Conservation (phyloP, 2,888 invertebrate genomes). For the Spialia ferax region DNA sequence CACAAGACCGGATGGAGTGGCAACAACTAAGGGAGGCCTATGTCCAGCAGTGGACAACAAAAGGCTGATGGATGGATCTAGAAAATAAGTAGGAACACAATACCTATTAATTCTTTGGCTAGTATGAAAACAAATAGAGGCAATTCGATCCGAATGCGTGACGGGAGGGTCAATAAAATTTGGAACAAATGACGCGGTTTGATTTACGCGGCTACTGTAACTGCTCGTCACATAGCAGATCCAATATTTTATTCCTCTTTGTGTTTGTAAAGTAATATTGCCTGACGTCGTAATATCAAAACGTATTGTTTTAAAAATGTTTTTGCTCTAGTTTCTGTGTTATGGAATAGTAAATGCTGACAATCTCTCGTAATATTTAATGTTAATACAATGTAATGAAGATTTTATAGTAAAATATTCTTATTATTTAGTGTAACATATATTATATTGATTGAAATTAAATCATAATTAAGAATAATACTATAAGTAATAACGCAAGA, state of each 20-base stretch:
- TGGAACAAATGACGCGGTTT: constrained; percentile 36
- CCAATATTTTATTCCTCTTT: constrained; percentile 28
- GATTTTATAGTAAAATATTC: no score
- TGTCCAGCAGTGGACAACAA: no score
- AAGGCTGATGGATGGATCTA: no score
- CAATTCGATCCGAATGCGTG: constrained; percentile 22
- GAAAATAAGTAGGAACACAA: no score
- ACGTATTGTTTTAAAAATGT: constrained; percentile 1
- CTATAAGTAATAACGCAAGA: no score
- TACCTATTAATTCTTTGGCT: constrained; percentile 24
- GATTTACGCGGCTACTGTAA: constrained; percentile 28
- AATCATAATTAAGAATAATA: no score
- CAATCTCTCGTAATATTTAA: neutral
- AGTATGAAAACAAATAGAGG: constrained; percentile 23
- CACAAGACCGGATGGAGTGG: no score
- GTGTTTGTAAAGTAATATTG: constrained; percentile 10
- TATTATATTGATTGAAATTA: no score
- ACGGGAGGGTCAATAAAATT: constrained; percentile 35
- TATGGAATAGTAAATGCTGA: neutral
- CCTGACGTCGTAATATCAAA: constrained; percentile 1
- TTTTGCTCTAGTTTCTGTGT: neutral
- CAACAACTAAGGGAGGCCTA: no score
- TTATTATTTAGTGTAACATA: no score
- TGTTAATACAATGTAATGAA: neutral
- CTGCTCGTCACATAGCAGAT: constrained; percentile 27